phyloP scores from a whole-genome alignment of 1,140 invertebrate genomes.

The Eriocheir sinensis region DNA sequence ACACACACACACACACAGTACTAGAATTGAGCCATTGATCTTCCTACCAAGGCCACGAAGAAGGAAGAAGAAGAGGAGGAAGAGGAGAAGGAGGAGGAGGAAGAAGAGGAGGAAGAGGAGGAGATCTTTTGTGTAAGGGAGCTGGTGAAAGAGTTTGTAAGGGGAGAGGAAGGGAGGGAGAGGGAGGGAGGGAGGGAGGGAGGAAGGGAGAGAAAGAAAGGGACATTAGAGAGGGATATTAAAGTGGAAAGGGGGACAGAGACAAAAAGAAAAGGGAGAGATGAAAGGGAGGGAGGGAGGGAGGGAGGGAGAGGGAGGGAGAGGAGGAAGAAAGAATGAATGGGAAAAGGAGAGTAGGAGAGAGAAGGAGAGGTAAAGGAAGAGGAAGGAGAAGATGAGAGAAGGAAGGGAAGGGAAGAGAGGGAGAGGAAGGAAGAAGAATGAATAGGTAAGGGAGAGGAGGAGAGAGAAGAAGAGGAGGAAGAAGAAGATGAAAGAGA shows the following conservation, averaged over 20 bases:
- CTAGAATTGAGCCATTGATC: slow-evolving; percentile 8
- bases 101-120: slow-evolving; percentile 26
- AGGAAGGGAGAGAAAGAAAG: too few species aligned
- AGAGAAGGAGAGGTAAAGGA: not conserved
- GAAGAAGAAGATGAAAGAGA: not conserved
- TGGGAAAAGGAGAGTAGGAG: not conserved
- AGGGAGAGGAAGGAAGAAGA: too few species aligned
- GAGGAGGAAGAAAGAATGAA: not conserved
- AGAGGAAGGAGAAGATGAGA: not conserved
- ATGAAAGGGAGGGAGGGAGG: not conserved
- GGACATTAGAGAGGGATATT: not conserved
- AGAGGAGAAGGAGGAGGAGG: not conserved
- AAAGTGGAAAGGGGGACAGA: not conserved
- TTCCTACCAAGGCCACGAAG: not conserved
- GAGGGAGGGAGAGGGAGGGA: not conserved
- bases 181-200: too few species aligned
- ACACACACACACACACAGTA: slow-evolving; percentile 15
- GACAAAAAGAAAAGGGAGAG: not conserved
- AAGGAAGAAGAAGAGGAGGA: not conserved
- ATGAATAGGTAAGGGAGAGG: too few species aligned
- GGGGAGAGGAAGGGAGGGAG: not conserved
- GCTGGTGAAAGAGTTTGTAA: not conserved
- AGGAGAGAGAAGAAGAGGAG: not conserved
- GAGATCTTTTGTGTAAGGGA: not conserved
- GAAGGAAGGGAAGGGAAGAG: not conserved